A percentile compares a stretch with the other conserved stretches of the same genome.
Conservation (phyloP, 2,797 vertebrate species). For the Hemibagrus guttatus region DNA sequence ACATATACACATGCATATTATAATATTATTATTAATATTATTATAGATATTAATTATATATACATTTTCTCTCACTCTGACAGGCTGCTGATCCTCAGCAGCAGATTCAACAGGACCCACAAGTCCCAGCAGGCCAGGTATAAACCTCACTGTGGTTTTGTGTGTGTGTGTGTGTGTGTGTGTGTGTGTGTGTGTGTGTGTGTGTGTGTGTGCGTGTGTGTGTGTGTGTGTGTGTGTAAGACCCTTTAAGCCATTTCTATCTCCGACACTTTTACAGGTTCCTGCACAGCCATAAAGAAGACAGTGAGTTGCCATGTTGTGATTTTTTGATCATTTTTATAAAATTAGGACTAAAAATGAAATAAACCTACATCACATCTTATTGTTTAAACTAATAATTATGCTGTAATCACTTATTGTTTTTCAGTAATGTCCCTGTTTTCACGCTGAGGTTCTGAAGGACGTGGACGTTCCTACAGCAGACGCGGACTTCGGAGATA, state of each 20-base stretch:
- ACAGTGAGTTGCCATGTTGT: constrained; percentile 11
- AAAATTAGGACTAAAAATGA: neutral
- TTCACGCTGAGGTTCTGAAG: neutral
- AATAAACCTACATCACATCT: neutral
- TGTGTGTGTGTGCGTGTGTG: neutral
- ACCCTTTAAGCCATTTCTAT: neutral
- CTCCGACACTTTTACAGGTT: neutral
- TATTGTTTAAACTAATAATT: neutral
- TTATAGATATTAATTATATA: neutral
- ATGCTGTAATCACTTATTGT: neutral
- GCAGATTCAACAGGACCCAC: constrained; percentile 66
- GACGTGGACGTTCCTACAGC: neutral
- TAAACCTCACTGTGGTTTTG: neutral
- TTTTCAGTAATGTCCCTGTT: neutral
- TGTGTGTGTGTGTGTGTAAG: neutral
- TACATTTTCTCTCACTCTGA: neutral
- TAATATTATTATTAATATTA: neutral
- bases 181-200: constrained; percentile 1
- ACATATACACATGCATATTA: neutral
- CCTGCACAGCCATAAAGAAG: constrained; percentile 9
- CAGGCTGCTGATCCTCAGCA: constrained; percentile 63
- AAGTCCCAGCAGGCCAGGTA: constrained; percentile 68
- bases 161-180: constrained; percentile 18
- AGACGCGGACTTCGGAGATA: neutral
- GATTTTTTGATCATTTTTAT: neutral